These are phyloP conservation scores for Rhynchomys soricoides DNA, from an alignment of 2,113 vertebrate species.

Conservation along the genomic window DNA sequence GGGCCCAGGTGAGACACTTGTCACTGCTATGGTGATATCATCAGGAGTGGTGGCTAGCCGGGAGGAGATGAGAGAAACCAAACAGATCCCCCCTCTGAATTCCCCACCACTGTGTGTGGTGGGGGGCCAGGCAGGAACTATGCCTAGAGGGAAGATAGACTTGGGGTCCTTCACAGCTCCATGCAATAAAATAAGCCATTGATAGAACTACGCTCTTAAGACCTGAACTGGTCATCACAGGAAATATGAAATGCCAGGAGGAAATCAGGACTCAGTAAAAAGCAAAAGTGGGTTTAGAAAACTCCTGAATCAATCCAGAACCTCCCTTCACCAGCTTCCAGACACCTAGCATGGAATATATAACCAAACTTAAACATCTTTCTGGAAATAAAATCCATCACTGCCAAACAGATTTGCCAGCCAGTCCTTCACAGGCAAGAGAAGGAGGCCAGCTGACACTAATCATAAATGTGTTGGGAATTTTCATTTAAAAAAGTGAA, in stretches of 20 bases:
- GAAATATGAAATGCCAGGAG: neutral
- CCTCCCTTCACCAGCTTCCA: neutral
- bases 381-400: neutral
- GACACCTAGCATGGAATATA: neutral
- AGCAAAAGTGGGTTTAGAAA: neutral
- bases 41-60: accelerated
- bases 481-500: neutral
- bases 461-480: neutral
- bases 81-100: neutral
- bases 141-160: neutral
- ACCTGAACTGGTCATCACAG: neutral
- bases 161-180: neutral
- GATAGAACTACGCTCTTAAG: neutral
- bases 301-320: accelerated
- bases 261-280: neutral
- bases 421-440: neutral
- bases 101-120: neutral
- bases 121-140: accelerated
- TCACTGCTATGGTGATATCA: neutral
- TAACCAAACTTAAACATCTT: accelerated
- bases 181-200: neutral
- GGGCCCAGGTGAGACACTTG: conserved; percentile 61
- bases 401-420: neutral
- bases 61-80: accelerated
- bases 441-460: neutral